A percentile compares a stretch with the other conserved stretches of the same genome.
These are phyloP conservation scores for Orchesella flavescens DNA, from an alignment of 2,888 invertebrate species.

Conservation along the genomic window DNA sequence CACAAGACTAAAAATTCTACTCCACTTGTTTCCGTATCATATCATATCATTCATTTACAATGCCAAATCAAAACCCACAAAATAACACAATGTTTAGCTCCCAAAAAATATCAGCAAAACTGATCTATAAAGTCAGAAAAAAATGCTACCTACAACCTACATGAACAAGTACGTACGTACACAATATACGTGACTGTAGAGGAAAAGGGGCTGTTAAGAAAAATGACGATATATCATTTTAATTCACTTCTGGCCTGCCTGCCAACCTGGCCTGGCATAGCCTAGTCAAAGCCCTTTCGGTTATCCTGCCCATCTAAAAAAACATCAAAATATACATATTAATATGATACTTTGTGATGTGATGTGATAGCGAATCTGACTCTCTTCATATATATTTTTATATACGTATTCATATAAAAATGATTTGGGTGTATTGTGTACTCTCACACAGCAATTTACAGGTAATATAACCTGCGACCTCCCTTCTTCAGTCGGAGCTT, in stretches of 20 bases:
- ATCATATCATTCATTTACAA: background rate
- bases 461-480: constrained; percentile 43
- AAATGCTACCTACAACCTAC: background rate
- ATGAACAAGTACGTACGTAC: background rate
- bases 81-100: too few species aligned
- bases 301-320: too few species aligned
- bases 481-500: background rate
- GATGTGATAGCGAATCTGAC: too few species aligned
- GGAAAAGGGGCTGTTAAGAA: constrained; percentile 17
- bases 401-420: too few species aligned
- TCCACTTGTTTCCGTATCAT: too few species aligned
- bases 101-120: background rate
- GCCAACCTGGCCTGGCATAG: too few species aligned
- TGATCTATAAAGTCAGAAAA: background rate
- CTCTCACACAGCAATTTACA: constrained; percentile 7
- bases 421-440: too few species aligned
- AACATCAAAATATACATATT: too few species aligned
- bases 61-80: background rate
- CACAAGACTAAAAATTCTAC: background rate
- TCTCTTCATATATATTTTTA: too few species aligned
- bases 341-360: too few species aligned
- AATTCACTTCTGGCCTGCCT: too few species aligned
- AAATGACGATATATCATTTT: constrained; percentile 29
- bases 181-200: constrained; percentile 12
- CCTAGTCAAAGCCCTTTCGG: constrained; percentile 5